Percentiles rank a stretch among this genome's conserved stretches.
Evolutionary conservation across 1,140 invertebrate genomes (phyloP).

Genomic region (Ceratosolen fusciceps): DNA sequence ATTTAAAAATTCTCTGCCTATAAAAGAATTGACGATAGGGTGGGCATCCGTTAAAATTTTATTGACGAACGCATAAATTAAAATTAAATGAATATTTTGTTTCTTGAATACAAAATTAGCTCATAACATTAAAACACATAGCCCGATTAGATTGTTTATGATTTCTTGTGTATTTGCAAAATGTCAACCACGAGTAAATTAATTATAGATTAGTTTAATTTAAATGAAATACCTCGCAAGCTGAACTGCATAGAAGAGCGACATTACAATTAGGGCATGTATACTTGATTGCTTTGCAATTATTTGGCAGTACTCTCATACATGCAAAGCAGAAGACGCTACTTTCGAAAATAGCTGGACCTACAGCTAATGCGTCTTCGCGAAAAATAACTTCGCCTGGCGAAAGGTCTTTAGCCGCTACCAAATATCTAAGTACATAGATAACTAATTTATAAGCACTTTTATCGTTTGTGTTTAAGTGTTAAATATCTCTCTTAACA

Average conservation of each 20-base stretch:
- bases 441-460: neutral
- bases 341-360: slow-evolving; percentile 70
- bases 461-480: neutral
- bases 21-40: too few relatives aligned
- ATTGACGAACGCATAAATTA: too few relatives aligned
- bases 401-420: slow-evolving; percentile 74
- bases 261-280: slow-evolving; percentile 72
- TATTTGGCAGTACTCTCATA: slow-evolving; percentile 64
- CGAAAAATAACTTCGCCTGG: slow-evolving; percentile 75
- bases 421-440: slow-evolving; percentile 69
- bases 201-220: too few relatives aligned
- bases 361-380: slow-evolving; percentile 75
- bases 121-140: too few relatives aligned
- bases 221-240: slow-evolving; percentile 63
- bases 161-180: too few relatives aligned
- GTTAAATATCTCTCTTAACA: too few relatives aligned
- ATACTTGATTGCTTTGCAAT: neutral
- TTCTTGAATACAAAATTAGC: too few relatives aligned
- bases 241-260: slow-evolving; percentile 72
- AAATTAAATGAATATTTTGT: too few relatives aligned
- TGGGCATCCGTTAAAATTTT: too few relatives aligned
- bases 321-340: slow-evolving; percentile 77
- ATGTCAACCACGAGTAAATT: too few relatives aligned
- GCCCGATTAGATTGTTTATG: too few relatives aligned
- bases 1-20: too few relatives aligned